Evolutionary conservation across 2,797 vertebrate genomes (phyloP).

Genomic region (Acrocephalus scirpaceus): DNA sequence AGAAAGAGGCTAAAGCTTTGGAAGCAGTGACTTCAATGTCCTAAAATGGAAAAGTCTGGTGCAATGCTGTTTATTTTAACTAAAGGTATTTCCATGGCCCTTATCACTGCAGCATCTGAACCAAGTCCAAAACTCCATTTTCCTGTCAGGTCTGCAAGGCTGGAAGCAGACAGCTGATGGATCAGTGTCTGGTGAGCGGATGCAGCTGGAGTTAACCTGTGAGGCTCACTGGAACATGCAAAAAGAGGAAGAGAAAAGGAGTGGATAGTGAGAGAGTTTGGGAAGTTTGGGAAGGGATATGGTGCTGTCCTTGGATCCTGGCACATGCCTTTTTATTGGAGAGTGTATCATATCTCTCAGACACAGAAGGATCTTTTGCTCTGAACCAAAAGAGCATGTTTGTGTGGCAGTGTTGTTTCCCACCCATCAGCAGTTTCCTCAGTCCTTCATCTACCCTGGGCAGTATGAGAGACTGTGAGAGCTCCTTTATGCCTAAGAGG

Average conservation of each 20-base stretch:
- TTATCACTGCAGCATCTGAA: conserved; percentile 33
- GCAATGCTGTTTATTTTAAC: conserved; percentile 32
- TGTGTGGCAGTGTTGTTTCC: not conserved
- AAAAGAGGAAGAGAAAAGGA: not conserved
- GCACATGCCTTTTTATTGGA: not conserved
- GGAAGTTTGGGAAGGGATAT: not conserved
- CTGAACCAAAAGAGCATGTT: not conserved
- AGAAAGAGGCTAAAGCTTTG: not conserved
- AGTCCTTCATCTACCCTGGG: not conserved
- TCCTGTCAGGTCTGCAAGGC: not conserved
- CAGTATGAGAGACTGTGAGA: not conserved
- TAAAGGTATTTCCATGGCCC: conserved; percentile 15
- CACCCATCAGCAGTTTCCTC: not conserved
- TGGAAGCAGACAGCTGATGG: conserved; percentile 7
- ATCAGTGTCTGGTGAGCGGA: conserved; percentile 8
- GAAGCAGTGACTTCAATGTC: not conserved
- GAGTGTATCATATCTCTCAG: not conserved
- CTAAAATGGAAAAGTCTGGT: conserved; percentile 7
- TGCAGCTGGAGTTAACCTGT: conserved; percentile 34
- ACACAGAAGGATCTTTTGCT: not conserved
- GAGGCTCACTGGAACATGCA: not conserved
- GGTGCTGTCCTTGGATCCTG: not conserved
- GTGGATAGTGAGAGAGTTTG: not conserved
- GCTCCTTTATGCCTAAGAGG: not conserved
- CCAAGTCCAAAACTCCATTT: conserved; percentile 7